Evolutionary conservation across 1,140 invertebrate species (phyloP).

Genomic region (Probaryconus sp.): DNA sequence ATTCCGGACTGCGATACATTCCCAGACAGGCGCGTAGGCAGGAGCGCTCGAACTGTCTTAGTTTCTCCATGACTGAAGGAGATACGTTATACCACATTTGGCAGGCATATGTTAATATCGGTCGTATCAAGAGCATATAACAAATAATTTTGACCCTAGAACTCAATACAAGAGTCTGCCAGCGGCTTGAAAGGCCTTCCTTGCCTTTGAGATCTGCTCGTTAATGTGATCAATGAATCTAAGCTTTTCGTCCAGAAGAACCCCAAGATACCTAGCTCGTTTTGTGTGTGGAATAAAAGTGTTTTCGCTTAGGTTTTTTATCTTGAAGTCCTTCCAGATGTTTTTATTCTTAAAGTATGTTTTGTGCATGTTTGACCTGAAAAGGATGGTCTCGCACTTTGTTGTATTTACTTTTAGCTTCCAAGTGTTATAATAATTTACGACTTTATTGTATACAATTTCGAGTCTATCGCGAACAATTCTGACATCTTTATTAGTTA

Average conservation of each 20-base stretch:
- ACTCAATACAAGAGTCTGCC: constrained; percentile 8
- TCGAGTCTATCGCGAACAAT: background rate
- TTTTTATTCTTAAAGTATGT: background rate
- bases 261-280: background rate
- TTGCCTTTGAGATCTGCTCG: constrained; percentile 7
- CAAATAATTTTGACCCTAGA: constrained; percentile 26
- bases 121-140: constrained; percentile 12
- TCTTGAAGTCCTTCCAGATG: background rate
- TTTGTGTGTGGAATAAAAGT: background rate
- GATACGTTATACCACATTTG: constrained; percentile 12
- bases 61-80: constrained; percentile 3
- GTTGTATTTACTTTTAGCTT: background rate
- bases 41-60: constrained; percentile 27
- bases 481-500: background rate
- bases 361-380: background rate
- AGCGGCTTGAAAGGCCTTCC: background rate
- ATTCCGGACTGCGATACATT: background rate
- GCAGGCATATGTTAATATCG: constrained; percentile 12
- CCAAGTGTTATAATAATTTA: background rate
- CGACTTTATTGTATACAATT: background rate
- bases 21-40: constrained; percentile 25
- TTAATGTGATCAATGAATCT: background rate
- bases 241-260: background rate
- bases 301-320: background rate
- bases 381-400: constrained; percentile 1